phyloP scores from a whole-genome alignment of 2,888 invertebrate genomes.

The Yponomeuta evonymella region DNA sequence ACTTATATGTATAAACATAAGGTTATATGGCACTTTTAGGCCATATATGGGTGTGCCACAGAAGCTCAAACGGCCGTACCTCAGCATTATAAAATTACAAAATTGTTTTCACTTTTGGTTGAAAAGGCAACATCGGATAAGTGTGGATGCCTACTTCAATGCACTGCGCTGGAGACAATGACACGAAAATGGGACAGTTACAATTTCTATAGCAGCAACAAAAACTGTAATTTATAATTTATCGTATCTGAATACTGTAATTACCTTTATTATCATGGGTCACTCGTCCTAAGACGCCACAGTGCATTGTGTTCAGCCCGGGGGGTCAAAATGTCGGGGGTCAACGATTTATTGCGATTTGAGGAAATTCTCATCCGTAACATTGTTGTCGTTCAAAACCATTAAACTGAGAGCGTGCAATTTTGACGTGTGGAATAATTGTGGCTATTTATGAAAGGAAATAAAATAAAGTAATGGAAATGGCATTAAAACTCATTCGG shows the following conservation, averaged over 20 bases:
- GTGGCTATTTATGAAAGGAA: not conserved
- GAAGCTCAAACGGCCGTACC: no score
- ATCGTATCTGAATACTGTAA: conserved; percentile 68
- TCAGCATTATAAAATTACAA: no score
- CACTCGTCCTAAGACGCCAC: conserved; percentile 61
- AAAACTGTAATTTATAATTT: conserved; percentile 59
- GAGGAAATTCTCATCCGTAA: conserved; percentile 51
- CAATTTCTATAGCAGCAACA: conserved; percentile 12
- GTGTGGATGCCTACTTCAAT: not conserved
- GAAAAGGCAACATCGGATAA: no score
- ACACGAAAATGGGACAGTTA: not conserved
- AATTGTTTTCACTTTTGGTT: no score
- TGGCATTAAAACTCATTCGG: not conserved
- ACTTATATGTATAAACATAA: no score
- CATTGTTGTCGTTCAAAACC: conserved; percentile 38
- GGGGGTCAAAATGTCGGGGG: conserved; percentile 68
- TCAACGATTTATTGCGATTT: conserved; percentile 61
- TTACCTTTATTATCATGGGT: conserved; percentile 64
- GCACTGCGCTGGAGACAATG: conserved; percentile 15
- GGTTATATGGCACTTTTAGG: no score
- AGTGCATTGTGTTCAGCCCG: conserved; percentile 40
- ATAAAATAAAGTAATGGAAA: not conserved
- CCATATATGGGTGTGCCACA: no score
- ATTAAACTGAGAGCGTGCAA: not conserved
- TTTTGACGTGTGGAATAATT: not conserved